These are phyloP conservation scores for Eciton burchellii DNA, from an alignment of 1,140 invertebrate species.

Conservation along the genomic window DNA sequence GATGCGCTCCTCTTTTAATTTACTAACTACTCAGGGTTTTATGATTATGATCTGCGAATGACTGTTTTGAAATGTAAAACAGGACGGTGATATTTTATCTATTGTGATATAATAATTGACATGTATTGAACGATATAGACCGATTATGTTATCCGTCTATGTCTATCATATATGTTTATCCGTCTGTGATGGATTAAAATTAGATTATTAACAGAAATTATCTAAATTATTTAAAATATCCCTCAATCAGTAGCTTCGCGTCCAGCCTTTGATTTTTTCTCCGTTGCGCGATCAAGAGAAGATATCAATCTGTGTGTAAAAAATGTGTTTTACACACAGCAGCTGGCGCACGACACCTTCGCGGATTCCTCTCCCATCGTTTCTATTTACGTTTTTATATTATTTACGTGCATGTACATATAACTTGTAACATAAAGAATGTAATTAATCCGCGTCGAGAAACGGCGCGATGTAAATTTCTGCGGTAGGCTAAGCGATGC, in stretches of 20 bases:
- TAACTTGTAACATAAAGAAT: conserved; percentile 31
- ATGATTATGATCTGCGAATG: conserved; percentile 36
- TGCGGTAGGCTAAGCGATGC: not conserved
- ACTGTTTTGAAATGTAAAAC: conserved; percentile 39
- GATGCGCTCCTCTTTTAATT: conserved; percentile 30
- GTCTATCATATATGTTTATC: no score
- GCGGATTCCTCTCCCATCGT: conserved; percentile 4
- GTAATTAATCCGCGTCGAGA: conserved; percentile 5
- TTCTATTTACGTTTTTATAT: conserved; percentile 26
- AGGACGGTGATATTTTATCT: conserved; percentile 48
- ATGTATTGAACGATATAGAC: not conserved
- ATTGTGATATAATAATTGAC: conserved; percentile 41
- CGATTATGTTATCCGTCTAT: conserved; percentile 24
- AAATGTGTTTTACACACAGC: not conserved
- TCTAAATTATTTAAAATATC: not conserved
- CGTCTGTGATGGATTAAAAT: not conserved
- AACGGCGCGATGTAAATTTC: conserved; percentile 27
- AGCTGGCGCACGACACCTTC: conserved; percentile 20
- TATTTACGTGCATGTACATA: not conserved
- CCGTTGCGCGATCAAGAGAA: not conserved
- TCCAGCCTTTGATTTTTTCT: not conserved
- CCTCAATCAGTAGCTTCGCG: not conserved
- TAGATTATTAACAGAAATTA: conserved; percentile 10
- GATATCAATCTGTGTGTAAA: not conserved
- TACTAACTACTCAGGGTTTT: conserved; percentile 48